Conservation (phyloP, 1,140 invertebrate species). For the Plectrocnemia conspersa region DNA sequence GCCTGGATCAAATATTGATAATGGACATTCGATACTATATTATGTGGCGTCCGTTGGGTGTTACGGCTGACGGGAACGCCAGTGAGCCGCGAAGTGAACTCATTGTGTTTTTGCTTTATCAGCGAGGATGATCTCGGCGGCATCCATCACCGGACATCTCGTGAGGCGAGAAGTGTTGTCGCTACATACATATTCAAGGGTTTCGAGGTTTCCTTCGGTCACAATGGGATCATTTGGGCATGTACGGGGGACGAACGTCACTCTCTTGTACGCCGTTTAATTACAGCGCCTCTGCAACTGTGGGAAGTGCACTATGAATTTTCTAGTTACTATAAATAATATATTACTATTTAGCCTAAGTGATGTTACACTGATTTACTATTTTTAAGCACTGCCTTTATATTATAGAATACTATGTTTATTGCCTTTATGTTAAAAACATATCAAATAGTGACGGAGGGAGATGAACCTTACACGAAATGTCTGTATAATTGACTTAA, state of each 20-base stretch:
- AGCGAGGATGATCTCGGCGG: slow-evolving; percentile 7
- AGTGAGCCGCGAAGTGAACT: slow-evolving; percentile 1
- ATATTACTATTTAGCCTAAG: no score
- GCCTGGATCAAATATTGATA: slow-evolving; percentile 4
- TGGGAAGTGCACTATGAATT: no score
- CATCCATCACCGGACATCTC: slow-evolving; percentile 5
- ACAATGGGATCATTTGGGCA: background rate
- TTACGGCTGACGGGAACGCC: background rate
- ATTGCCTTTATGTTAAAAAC: no score
- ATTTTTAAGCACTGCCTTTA: no score
- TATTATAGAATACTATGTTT: no score
- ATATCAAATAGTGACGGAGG: no score
- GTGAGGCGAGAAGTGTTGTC: background rate
- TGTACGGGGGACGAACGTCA: background rate
- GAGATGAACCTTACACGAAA: no score
- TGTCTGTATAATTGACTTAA: no score
- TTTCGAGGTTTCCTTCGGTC: background rate
- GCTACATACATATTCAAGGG: background rate
- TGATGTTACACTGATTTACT: no score
- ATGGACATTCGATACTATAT: background rate
- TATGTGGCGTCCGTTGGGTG: background rate
- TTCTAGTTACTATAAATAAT: no score
- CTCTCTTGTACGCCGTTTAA: background rate
- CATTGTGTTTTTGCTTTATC: slow-evolving; percentile 9
- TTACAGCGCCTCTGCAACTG: no score